phyloP scores from a whole-genome alignment of 2,888 invertebrate genomes.

The Nemurella pictetii region DNA sequence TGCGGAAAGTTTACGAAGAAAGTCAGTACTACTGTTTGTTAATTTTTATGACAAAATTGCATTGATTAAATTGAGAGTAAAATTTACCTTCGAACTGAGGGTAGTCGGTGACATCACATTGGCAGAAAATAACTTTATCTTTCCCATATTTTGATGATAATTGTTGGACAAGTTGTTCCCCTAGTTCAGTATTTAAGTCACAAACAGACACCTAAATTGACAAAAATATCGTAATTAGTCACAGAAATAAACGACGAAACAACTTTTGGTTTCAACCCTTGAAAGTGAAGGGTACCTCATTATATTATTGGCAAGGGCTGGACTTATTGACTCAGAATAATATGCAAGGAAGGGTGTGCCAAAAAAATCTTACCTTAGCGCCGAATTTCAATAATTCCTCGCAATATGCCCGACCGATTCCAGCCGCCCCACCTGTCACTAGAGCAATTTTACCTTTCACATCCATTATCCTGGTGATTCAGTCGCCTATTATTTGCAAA shows the following conservation, averaged over 20 bases:
- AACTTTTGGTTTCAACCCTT: too few relatives aligned
- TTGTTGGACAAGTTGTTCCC: slow-evolving; percentile 68
- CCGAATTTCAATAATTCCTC: slow-evolving; percentile 72
- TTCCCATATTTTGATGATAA: slow-evolving; percentile 67
- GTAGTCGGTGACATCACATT: slow-evolving; percentile 78
- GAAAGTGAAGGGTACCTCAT: neutral
- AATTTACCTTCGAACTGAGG: slow-evolving; percentile 71
- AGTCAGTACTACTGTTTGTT: neutral
- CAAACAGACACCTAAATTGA: slow-evolving; percentile 68
- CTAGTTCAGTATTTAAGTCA: slow-evolving; percentile 71
- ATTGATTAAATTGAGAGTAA: neutral
- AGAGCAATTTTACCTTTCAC: slow-evolving; percentile 51
- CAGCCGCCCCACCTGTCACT: slow-evolving; percentile 49
- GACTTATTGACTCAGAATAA: slow-evolving; percentile 2
- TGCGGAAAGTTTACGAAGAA: slow-evolving; percentile 52
- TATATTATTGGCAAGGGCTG: slow-evolving; percentile 1
- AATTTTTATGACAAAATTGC: neutral
- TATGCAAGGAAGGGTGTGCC: slow-evolving; percentile 2
- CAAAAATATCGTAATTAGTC: neutral
- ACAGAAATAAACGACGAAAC: too few relatives aligned
- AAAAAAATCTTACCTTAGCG: slow-evolving; percentile 62
- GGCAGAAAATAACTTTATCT: slow-evolving; percentile 71
- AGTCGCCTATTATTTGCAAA: neutral
- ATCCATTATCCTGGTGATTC: slow-evolving; percentile 46
- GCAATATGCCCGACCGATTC: slow-evolving; percentile 70